Conservation (phyloP, 2,113 vertebrate species). For the Cyanoderma ruficeps region DNA sequence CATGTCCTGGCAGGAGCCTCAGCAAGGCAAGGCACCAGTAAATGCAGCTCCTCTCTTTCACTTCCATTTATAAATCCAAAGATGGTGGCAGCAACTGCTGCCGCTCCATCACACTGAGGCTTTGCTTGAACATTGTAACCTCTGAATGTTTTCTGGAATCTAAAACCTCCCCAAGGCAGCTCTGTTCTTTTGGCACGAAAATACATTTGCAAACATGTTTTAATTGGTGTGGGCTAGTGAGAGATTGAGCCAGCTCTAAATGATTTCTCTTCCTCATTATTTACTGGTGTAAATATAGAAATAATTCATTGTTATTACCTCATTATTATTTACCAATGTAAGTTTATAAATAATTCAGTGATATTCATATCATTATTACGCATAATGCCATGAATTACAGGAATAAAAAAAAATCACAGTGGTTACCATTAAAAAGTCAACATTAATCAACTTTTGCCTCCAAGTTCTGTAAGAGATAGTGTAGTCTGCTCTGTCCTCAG, state of each 20-base stretch:
- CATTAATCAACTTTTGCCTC: conserved; percentile 31
- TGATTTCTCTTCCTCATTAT: conserved; percentile 23
- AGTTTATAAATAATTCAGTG: conserved; percentile 56
- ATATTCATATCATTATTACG: conserved; percentile 18
- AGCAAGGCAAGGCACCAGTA: neutral
- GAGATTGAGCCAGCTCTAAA: neutral
- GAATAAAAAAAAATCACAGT: conserved; percentile 17
- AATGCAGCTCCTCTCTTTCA: neutral
- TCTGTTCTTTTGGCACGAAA: neutral
- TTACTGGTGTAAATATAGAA: conserved; percentile 48
- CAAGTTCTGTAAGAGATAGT: neutral
- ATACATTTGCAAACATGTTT: neutral
- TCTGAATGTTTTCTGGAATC: neutral
- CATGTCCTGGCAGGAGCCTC: neutral
- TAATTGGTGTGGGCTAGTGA: conserved; percentile 1
- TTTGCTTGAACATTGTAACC: neutral
- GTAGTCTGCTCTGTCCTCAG: neutral
- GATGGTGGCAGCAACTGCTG: neutral
- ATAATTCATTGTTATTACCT: conserved; percentile 52
- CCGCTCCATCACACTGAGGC: neutral
- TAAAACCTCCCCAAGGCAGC: neutral
- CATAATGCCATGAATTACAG: conserved; percentile 30
- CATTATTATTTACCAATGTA: conserved; percentile 52
- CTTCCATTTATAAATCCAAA: neutral
- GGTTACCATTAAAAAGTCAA: conserved; percentile 46